Percentiles rank a stretch among this genome's conserved stretches.
phyloP scores from a whole-genome alignment of 1,140 invertebrate genomes.

The Drosophila punjabiensis region DNA sequence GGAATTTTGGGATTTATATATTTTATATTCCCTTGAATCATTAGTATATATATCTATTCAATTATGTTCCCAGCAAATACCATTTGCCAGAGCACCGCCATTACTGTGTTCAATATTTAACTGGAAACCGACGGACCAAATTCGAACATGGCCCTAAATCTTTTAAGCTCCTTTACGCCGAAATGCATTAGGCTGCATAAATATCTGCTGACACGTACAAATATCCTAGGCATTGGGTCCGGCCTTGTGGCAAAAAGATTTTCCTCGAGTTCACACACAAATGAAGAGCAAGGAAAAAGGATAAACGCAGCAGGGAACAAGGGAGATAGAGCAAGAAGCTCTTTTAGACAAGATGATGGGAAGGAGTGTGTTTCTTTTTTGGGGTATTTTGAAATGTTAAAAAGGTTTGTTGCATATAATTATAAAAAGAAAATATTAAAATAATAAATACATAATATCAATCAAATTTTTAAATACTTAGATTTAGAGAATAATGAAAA shows the following conservation, averaged over 20 bases:
- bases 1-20: no score
- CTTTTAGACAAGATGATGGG: not conserved
- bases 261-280: conserved; percentile 28
- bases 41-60: not conserved
- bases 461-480: not conserved
- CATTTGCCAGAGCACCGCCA: conserved; percentile 14
- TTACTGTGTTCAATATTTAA: conserved; percentile 47
- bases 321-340: not conserved
- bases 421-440: no score
- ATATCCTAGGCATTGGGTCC: conserved; percentile 33
- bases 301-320: conserved; percentile 6
- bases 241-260: conserved; percentile 27
- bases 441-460: not conserved
- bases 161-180: conserved; percentile 43
- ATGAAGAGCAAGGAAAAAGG: conserved; percentile 4
- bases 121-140: conserved; percentile 2
- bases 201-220: conserved; percentile 51
- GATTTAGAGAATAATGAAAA: no score
- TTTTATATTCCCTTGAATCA: not conserved
- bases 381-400: not conserved
- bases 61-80: conserved; percentile 10
- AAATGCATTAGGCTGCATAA: conserved; percentile 54
- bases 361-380: not conserved
- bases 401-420: not conserved
- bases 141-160: conserved; percentile 19